Conservation (phyloP, 1,140 invertebrate genomes). For the Eumaeus atala region DNA sequence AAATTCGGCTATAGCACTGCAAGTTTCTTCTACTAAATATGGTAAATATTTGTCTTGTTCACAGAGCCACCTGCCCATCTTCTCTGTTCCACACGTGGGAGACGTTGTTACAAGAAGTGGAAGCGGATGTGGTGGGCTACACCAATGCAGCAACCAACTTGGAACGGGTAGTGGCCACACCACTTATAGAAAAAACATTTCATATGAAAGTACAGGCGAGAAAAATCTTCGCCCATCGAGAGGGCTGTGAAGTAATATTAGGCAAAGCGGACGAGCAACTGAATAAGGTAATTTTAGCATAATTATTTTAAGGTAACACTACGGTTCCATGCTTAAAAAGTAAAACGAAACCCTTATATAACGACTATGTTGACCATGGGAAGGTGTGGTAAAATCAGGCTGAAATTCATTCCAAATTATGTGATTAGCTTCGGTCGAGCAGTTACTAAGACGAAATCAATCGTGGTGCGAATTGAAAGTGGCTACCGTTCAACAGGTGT, state of each 20-base stretch:
- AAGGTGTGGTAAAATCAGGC: too few relatives aligned
- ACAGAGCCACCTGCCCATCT: conserved; percentile 85
- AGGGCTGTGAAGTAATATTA: conserved; percentile 92
- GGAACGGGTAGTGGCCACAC: conserved; percentile 85
- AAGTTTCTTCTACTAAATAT: too few relatives aligned
- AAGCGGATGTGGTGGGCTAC: conserved; percentile 92
- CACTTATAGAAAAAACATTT: conserved; percentile 91
- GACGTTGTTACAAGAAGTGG: conserved; percentile 91
- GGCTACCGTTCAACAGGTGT: too few relatives aligned
- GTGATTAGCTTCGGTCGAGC: too few relatives aligned
- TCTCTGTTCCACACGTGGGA: conserved; percentile 94
- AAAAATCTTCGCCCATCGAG: conserved; percentile 93
- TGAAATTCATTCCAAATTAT: too few relatives aligned
- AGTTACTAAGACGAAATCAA: too few relatives aligned
- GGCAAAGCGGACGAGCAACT: conserved; percentile 93
- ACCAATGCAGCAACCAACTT: conserved; percentile 90
- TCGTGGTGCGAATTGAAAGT: too few relatives aligned
- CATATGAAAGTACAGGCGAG: conserved; percentile 94
- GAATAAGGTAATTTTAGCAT: conserved; percentile 74
- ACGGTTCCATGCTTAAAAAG: too few relatives aligned
- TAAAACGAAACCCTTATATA: too few relatives aligned
- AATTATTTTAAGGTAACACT: too few relatives aligned
- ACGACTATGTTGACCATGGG: too few relatives aligned
- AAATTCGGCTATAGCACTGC: too few relatives aligned
- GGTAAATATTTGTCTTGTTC: conserved; percentile 30